A percentile compares a stretch with the other conserved stretches of the same genome.
Conservation (phyloP, 2,113 vertebrate genomes). For the Scophthalmus maximus region DNA sequence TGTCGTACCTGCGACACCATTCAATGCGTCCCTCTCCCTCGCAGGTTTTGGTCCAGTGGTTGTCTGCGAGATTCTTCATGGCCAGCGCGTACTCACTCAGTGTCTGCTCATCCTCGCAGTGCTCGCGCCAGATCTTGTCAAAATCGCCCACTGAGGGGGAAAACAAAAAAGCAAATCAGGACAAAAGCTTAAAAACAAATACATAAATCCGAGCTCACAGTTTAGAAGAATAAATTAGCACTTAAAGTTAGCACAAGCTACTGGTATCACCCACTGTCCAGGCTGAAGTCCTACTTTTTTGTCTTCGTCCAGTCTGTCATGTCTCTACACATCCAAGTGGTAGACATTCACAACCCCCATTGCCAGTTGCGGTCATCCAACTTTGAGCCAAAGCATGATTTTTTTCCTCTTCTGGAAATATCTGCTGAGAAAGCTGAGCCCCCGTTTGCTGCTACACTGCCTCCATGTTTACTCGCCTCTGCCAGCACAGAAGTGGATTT, state of each 20-base stretch:
- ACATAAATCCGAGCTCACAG: background rate
- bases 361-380: conserved; percentile 25
- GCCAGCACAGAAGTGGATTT: conserved; percentile 29
- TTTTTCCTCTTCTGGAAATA: background rate
- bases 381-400: conserved; percentile 13
- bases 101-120: conserved; percentile 96
- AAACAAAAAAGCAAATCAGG: conserved; percentile 26
- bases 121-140: conserved; percentile 98
- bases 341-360: conserved; percentile 54
- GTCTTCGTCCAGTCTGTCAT: background rate
- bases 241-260: background rate
- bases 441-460: conserved; percentile 8
- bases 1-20: conserved; percentile 96
- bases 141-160: conserved; percentile 92
- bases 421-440: conserved; percentile 8
- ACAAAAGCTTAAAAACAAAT: background rate
- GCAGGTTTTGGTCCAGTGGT: conserved; percentile 94
- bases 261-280: background rate
- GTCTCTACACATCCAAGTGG: background rate
- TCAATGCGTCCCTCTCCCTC: conserved; percentile 98
- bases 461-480: background rate
- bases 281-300: background rate
- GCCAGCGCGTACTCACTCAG: conserved; percentile 97
- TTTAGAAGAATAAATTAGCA: background rate
- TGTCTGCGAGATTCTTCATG: conserved; percentile 98